phyloP scores from a whole-genome alignment of 2,797 vertebrate genomes.

The Sebastes umbrosus region DNA sequence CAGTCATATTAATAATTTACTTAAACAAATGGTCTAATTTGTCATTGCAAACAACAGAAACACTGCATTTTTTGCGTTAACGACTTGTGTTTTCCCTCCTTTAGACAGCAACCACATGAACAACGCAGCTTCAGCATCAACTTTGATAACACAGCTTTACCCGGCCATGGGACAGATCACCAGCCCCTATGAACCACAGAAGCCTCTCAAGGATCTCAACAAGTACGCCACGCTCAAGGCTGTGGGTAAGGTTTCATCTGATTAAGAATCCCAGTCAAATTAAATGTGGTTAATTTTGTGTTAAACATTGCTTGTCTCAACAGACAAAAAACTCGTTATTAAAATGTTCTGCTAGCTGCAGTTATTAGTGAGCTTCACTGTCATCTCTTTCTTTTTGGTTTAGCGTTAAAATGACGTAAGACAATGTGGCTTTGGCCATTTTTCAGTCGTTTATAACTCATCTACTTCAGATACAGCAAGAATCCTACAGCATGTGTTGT shows the following conservation, averaged over 20 bases:
- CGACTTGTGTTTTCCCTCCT: constrained; percentile 33
- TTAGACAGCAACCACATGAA: constrained; percentile 92
- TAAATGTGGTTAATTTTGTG: background rate
- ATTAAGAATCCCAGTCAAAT: constrained; percentile 2
- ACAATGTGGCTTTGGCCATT: background rate
- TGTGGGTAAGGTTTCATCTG: constrained; percentile 87
- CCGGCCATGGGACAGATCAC: constrained; percentile 88
- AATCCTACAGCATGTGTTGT: background rate
- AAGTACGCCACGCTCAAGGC: constrained; percentile 96
- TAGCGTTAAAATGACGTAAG: background rate
- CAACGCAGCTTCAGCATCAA: constrained; percentile 87
- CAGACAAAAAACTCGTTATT: background rate
- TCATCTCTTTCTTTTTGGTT: background rate
- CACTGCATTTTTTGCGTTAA: constrained; percentile 2
- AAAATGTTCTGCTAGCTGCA: background rate
- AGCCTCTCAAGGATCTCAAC: constrained; percentile 90
- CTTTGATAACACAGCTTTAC: constrained; percentile 90
- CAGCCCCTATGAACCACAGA: constrained; percentile 91
- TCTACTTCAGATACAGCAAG: background rate
- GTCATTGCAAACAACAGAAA: background rate
- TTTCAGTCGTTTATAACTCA: background rate
- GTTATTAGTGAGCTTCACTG: constrained; percentile 3
- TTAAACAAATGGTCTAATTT: background rate
- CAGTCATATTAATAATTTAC: accelerated
- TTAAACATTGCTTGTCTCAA: constrained; percentile 5